Conservation (phyloP, 2,797 vertebrate genomes). For the Bryconaethiops microstoma region DNA sequence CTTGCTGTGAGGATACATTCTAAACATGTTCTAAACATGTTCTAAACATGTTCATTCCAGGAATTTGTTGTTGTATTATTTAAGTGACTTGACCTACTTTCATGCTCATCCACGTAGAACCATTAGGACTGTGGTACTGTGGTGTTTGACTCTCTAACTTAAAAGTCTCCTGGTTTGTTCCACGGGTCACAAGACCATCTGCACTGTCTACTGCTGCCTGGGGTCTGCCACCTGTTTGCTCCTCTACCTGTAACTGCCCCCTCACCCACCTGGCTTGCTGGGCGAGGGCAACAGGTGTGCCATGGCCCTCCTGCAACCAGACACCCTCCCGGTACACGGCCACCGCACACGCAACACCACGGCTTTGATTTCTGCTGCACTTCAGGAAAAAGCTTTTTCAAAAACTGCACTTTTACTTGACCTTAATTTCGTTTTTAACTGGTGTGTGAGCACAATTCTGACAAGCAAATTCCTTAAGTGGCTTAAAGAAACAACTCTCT, state of each 20-base stretch:
- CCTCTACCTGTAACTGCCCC: slow-evolving; percentile 15
- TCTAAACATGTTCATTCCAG: too few species aligned
- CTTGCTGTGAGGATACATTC: too few species aligned
- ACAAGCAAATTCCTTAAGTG: too few species aligned
- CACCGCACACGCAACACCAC: background rate
- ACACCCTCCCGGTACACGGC: slow-evolving; percentile 32
- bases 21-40: too few species aligned
- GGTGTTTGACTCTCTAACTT: background rate
- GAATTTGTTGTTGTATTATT: too few species aligned
- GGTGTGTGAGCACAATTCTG: background rate
- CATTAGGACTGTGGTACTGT: too few species aligned
- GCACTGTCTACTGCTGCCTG: slow-evolving; percentile 31
- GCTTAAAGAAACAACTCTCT: background rate
- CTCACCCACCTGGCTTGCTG: slow-evolving; percentile 48
- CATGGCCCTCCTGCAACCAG: slow-evolving; percentile 22
- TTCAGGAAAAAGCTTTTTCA: slow-evolving; percentile 20
- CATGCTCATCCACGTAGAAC: background rate
- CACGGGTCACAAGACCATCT: slow-evolving; percentile 42
- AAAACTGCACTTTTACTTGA: slow-evolving; percentile 23
- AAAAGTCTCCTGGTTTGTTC: background rate
- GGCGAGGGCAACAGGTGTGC: slow-evolving; percentile 40
- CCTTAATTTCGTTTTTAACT: background rate
- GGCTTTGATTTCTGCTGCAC: slow-evolving; percentile 42
- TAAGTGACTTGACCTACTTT: background rate
- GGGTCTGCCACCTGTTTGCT: slow-evolving; percentile 49